Conservation (phyloP, 2,888 invertebrate genomes). For the Folsomia candida region DNA sequence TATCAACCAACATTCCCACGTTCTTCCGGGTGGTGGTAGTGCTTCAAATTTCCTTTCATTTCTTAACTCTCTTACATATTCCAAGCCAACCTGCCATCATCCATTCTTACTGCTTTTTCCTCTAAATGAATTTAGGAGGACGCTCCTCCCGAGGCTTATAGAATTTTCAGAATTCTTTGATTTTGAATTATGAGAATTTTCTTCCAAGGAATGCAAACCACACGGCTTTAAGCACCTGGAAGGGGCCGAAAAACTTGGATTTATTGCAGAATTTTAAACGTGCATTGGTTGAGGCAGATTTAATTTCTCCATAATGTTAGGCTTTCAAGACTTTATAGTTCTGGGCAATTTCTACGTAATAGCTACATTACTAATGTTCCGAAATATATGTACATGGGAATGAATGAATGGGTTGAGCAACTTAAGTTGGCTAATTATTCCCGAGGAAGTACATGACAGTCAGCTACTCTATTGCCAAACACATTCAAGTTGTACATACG, state of each 20-base stretch:
- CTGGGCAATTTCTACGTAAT: too few relatives aligned
- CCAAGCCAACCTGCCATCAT: not conserved
- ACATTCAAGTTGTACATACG: not conserved
- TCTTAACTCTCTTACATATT: not conserved
- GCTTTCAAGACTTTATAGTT: not conserved
- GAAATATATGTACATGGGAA: not conserved
- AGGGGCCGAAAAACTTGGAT: not conserved
- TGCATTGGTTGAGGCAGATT: too few relatives aligned
- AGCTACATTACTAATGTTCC: not conserved
- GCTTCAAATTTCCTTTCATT: not conserved
- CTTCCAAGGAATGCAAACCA: not conserved
- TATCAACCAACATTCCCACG: not conserved
- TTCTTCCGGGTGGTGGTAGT: not conserved
- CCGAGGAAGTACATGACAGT: not conserved
- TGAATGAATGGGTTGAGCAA: too few relatives aligned
- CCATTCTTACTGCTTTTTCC: not conserved
- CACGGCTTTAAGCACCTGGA: too few relatives aligned
- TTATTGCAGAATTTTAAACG: too few relatives aligned
- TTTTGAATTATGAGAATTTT: slow-evolving; percentile 3
- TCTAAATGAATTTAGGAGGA: not conserved
- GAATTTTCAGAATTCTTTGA: not conserved
- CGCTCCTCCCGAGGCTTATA: not conserved
- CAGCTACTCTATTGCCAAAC: not conserved
- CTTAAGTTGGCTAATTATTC: too few relatives aligned
- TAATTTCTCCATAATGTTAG: not conserved